phyloP scores from a whole-genome alignment of 2,797 vertebrate genomes.

The Siniperca undulata region DNA sequence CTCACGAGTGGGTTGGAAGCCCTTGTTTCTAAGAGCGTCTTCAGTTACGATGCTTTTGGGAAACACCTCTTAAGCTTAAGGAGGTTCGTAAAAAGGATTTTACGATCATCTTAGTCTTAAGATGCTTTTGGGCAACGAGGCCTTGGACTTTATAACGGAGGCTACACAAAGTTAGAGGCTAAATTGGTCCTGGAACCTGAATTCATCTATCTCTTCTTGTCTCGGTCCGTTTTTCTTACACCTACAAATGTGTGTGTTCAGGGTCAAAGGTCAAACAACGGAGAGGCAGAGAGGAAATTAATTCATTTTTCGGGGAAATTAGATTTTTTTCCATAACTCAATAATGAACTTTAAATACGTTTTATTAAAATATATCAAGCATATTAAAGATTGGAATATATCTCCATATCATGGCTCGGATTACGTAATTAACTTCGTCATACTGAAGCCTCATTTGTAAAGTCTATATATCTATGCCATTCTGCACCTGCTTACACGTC shows the following conservation, averaged over 20 bases:
- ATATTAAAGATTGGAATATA: constrained; percentile 38
- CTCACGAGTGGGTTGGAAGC: neutral
- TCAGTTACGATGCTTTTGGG: neutral
- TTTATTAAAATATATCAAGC: constrained; percentile 44
- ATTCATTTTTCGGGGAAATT: constrained; percentile 31
- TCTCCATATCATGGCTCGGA: neutral
- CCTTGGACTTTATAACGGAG: neutral
- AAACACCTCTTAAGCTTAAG: neutral
- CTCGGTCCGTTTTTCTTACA: constrained; percentile 4
- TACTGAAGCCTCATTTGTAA: constrained; percentile 2
- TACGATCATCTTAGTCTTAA: neutral
- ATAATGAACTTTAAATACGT: constrained; percentile 23
- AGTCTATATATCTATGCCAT: neutral
- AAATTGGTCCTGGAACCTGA: neutral
- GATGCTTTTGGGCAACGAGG: neutral
- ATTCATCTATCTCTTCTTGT: constrained; percentile 14
- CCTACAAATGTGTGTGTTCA: constrained; percentile 10
- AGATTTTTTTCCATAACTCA: constrained; percentile 18
- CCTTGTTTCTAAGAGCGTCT: constrained; percentile 7
- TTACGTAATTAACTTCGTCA: constrained; percentile 13
- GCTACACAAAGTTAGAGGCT: neutral
- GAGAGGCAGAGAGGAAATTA: constrained; percentile 50
- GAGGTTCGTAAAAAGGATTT: constrained; percentile 2
- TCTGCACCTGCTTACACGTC: neutral
- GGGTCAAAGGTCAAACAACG: constrained; percentile 51